phyloP scores from a whole-genome alignment of 2,113 vertebrate species.

The Xenopus laevis region DNA sequence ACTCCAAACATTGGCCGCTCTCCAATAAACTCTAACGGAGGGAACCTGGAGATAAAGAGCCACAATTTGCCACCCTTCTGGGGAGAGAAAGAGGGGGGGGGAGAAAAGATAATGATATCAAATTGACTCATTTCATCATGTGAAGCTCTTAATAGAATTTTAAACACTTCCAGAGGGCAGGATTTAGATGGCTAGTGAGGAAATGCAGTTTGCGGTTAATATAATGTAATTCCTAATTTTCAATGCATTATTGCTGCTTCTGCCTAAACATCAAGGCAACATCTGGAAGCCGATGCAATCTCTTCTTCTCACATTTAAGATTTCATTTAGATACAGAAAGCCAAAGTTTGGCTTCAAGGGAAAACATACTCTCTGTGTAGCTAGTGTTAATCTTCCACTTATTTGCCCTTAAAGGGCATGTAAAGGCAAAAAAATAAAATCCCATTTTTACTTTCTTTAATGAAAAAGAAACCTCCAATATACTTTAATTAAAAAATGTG shows the following conservation, averaged over 20 bases:
- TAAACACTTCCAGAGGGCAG: conserved; percentile 12
- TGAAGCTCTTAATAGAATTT: not conserved
- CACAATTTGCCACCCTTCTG: not conserved
- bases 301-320: not conserved
- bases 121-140: not conserved
- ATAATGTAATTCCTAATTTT: conserved; percentile 14
- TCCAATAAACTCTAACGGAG: not conserved
- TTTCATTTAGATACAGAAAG: too few relatives aligned
- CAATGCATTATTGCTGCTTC: conserved; percentile 1
- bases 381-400: too few relatives aligned
- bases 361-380: too few relatives aligned
- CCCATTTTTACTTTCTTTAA: too few relatives aligned
- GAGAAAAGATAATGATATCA: not conserved
- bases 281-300: not conserved
- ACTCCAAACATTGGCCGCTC: not conserved
- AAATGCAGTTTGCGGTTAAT: not conserved
- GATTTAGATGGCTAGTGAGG: not conserved
- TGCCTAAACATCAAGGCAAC: not conserved
- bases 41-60: not conserved
- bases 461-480: too few relatives aligned
- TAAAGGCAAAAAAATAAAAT: too few relatives aligned
- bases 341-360: not conserved
- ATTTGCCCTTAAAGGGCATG: too few relatives aligned
- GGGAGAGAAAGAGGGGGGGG: not conserved
- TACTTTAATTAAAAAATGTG: too few relatives aligned